Evolutionary conservation across 1,140 invertebrate genomes (phyloP).

Genomic region (Nasonia longicornis): DNA sequence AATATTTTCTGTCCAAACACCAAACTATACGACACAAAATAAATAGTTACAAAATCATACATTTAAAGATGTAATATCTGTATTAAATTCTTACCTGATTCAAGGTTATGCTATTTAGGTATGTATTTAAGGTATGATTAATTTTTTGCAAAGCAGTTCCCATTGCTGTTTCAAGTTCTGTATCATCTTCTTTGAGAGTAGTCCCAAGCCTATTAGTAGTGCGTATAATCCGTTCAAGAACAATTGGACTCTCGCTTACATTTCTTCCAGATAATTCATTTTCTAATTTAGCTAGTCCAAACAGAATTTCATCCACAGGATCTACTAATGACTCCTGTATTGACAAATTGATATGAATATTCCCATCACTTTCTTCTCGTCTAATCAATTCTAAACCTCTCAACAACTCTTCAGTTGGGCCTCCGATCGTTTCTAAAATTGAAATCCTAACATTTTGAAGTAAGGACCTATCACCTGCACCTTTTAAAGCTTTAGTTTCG

Average conservation of each 20-base stretch:
- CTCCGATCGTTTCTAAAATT: constrained; percentile 61
- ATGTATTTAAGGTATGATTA: constrained; percentile 49
- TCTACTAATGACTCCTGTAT: constrained; percentile 65
- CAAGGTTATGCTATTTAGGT: constrained; percentile 52
- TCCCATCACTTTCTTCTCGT: constrained; percentile 46
- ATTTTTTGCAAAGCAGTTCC: constrained; percentile 46
- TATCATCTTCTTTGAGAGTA: constrained; percentile 42
- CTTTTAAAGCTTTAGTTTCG: constrained; percentile 58
- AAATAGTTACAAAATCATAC: neutral
- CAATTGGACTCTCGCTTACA: constrained; percentile 55
- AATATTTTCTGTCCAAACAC: constrained; percentile 58
- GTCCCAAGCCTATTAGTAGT: constrained; percentile 50
- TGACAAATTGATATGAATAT: constrained; percentile 50
- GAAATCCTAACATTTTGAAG: constrained; percentile 57
- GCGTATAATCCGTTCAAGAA: constrained; percentile 56
- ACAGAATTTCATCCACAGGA: constrained; percentile 62
- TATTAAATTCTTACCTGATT: constrained; percentile 50
- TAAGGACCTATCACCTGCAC: constrained; percentile 56
- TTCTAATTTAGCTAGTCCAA: constrained; percentile 60
- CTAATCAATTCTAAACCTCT: constrained; percentile 61
- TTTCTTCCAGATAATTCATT: constrained; percentile 57
- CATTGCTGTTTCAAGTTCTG: constrained; percentile 41
- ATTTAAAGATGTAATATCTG: neutral
- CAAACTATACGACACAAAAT: constrained; percentile 41
- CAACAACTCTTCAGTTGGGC: constrained; percentile 63